A percentile compares a stretch with the other conserved stretches of the same genome.
phyloP scores from a whole-genome alignment of 2,888 invertebrate species.

The Heteromurus nitidus region DNA sequence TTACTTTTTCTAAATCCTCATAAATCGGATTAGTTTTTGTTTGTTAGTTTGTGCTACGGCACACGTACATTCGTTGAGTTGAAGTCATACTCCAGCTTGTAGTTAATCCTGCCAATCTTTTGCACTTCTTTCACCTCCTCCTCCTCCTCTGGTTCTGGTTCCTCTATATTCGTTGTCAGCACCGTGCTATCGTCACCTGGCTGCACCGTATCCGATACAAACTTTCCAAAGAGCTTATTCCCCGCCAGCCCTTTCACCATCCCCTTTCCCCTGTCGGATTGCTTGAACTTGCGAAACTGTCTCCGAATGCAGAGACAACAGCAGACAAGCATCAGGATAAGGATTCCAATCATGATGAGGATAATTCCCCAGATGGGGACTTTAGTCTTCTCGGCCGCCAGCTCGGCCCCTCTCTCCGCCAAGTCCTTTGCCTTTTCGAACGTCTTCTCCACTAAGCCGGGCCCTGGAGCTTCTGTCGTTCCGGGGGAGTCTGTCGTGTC shows the following conservation, averaged over 20 bases:
- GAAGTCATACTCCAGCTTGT: constrained; percentile 73
- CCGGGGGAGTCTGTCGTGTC: constrained; percentile 58
- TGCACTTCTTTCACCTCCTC: constrained; percentile 67
- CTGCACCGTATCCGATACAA: constrained; percentile 70
- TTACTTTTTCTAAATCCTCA: no score
- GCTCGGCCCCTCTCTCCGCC: constrained; percentile 65
- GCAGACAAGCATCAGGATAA: constrained; percentile 67
- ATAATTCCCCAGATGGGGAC: constrained; percentile 72
- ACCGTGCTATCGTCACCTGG: constrained; percentile 66
- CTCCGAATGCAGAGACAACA: constrained; percentile 70
- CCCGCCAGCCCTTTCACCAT: constrained; percentile 68
- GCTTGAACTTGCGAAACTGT: constrained; percentile 71
- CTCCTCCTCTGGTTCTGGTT: constrained; percentile 67
- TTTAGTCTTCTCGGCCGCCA: constrained; percentile 71
- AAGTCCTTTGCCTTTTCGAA: constrained; percentile 64
- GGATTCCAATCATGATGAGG: constrained; percentile 70
- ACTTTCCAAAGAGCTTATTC: constrained; percentile 71
- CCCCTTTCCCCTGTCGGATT: constrained; percentile 70
- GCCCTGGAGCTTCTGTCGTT: constrained; percentile 67
- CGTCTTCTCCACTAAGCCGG: constrained; percentile 62
- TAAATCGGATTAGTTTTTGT: no score
- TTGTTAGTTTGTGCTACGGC: no score
- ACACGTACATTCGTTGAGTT: constrained; percentile 72
- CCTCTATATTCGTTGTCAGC: constrained; percentile 68
- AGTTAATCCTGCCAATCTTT: constrained; percentile 71